Conservation (phyloP, 2,797 vertebrate genomes). For the Anas capensis region DNA sequence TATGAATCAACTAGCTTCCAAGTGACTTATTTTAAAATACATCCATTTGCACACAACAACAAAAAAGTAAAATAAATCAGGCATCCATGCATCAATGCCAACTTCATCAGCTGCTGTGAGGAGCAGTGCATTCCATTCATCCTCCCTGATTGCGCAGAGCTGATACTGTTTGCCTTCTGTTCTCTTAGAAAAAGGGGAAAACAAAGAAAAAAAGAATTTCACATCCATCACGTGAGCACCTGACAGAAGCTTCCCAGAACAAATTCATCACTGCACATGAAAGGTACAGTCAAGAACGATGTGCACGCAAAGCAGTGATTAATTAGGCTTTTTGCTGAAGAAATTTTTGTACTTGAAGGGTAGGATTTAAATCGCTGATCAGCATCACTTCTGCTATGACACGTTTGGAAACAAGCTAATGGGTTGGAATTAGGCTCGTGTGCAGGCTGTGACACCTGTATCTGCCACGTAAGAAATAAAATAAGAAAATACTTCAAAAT, state of each 20-base stretch:
- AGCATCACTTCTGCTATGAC: slow-evolving; percentile 47
- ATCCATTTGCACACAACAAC: neutral
- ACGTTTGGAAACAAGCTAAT: slow-evolving; percentile 76
- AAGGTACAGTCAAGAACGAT: neutral
- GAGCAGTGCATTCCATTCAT: neutral
- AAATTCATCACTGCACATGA: neutral
- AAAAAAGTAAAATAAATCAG: neutral
- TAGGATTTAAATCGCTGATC: slow-evolving; percentile 61
- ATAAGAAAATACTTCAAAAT: neutral
- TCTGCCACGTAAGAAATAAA: neutral
- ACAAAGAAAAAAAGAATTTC: neutral
- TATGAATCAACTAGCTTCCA: neutral
- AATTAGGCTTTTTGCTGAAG: slow-evolving; percentile 64
- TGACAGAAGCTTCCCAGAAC: neutral
- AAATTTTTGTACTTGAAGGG: slow-evolving; percentile 48
- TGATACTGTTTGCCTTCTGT: neutral
- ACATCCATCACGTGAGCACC: neutral
- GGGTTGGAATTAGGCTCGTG: slow-evolving; percentile 3
- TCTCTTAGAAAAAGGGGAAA: neutral
- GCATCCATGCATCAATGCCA: neutral
- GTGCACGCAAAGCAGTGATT: slow-evolving; percentile 20
- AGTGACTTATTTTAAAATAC: neutral
- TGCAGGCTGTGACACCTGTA: slow-evolving; percentile 40
- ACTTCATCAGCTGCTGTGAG: neutral
- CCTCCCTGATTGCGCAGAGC: neutral